A percentile compares a stretch with the other conserved stretches of the same genome.
Conservation (phyloP, 2,797 vertebrate species). For the Nyctalus aviator region DNA sequence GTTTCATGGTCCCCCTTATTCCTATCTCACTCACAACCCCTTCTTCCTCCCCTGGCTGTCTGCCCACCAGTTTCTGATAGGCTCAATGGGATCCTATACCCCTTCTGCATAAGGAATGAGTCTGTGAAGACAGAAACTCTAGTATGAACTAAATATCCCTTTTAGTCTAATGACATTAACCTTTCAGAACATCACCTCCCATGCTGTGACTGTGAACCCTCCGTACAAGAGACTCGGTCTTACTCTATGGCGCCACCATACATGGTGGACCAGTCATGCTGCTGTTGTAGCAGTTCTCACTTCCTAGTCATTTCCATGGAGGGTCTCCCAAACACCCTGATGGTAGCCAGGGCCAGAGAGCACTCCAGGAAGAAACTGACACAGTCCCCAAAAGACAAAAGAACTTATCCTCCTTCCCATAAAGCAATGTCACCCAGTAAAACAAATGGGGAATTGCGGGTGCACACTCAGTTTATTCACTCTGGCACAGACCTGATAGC, state of each 20-base stretch:
- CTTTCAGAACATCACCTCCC: not conserved
- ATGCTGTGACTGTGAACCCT: not conserved
- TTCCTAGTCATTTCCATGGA: not conserved
- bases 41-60: not conserved
- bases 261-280: accelerated
- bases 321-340: not conserved
- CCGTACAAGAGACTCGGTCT: not conserved
- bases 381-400: not conserved
- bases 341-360: not conserved
- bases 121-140: not conserved
- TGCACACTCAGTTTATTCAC: not conserved
- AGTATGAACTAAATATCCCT: not conserved
- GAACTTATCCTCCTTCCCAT: not conserved
- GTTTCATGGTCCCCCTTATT: not conserved
- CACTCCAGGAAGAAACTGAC: not conserved
- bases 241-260: not conserved
- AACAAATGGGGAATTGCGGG: not conserved
- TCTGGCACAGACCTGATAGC: not conserved
- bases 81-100: not conserved
- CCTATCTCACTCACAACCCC: not conserved
- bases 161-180: not conserved
- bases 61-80: not conserved
- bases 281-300: not conserved
- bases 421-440: not conserved
- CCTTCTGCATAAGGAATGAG: not conserved